Base-by-base conservation (phyloP, 2,888 invertebrate genomes). In the Timandra comae region DNA sequence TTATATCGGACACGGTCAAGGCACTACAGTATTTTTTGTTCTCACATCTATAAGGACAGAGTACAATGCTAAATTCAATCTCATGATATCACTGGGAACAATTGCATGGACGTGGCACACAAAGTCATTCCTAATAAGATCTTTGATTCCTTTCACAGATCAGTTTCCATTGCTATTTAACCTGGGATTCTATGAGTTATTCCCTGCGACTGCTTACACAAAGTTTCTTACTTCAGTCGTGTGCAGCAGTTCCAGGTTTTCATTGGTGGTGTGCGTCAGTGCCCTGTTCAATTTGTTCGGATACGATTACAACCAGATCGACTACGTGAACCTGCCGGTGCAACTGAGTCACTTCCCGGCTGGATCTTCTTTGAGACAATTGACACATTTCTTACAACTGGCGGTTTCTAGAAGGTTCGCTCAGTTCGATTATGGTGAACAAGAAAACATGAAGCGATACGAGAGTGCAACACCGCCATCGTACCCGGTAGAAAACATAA, bases 1-100 rank as follows among this genome's bases (percentile, higher is more conserved):
- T 42, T 93, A 92, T 59, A 72, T 91, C 8, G 94, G 93, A 0
- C 92, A 93, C 57, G 93, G 93, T 0, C 88, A 88, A 52, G 95
- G 93, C 9, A 88, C 89, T 0, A 89, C 89, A 1, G 61, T 69
- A 2, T 90, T 89, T 50, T 91, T 85, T 57, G 88, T 90, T 0
- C 87, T 90, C 88, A 76, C 85, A 25, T 86, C 89, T 1, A 74
- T 84, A 41, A 58, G 60, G 11, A 89, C 90, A 0, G 85, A 87
- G 34, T 90, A 90, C 49, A 89, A 90, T 61, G 51, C 76, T 0
- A 91, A 90, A 63, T 78, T 91, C 7, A 63, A 71, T 7, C 70
- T 81, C 0, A 87, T 88, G 75, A 81, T 88, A 43, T 87, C 88
- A 2, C 54, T 91, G 39, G 89, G 90, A 0, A 90, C 91, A 0